phyloP scores from a whole-genome alignment of 2,113 vertebrate species.

The Indicator maculatus region DNA sequence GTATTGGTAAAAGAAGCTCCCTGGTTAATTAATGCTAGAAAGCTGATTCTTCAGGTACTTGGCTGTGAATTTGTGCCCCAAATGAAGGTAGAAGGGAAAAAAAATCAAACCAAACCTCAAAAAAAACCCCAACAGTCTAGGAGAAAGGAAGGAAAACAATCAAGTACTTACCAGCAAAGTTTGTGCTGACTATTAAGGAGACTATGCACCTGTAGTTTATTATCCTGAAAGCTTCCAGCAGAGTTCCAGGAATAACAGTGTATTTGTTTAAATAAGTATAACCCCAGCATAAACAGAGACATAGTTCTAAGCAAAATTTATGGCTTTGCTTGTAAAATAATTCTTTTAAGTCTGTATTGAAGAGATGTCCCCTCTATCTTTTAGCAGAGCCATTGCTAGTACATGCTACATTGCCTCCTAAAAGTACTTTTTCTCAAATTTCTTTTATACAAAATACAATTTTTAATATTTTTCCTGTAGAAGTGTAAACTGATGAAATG shows the following conservation, averaged over 20 bases:
- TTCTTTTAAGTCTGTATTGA: not conserved
- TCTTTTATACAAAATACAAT: not conserved
- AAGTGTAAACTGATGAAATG: no score
- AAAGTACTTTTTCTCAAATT: not conserved
- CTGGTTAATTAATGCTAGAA: not conserved
- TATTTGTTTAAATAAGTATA: conserved; percentile 22
- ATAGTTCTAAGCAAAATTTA: not conserved
- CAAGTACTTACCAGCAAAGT: not conserved
- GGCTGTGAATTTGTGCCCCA: not conserved
- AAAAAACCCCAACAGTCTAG: not conserved
- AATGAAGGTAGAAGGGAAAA: not conserved
- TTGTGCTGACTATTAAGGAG: not conserved
- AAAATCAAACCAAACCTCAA: no score
- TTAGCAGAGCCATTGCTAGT: not conserved
- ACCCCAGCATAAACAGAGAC: accelerated
- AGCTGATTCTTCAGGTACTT: not conserved
- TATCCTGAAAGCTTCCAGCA: not conserved
- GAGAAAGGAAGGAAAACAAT: not conserved
- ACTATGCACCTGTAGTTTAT: not conserved
- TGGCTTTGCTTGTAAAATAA: not conserved
- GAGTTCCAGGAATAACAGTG: not conserved
- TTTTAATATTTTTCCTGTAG: no score
- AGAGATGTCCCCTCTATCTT: not conserved
- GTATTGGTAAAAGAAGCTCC: not conserved
- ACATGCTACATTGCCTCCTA: not conserved